Base-by-base conservation (phyloP, 2,797 vertebrate species). In the Cossypha dichroa region DNA sequence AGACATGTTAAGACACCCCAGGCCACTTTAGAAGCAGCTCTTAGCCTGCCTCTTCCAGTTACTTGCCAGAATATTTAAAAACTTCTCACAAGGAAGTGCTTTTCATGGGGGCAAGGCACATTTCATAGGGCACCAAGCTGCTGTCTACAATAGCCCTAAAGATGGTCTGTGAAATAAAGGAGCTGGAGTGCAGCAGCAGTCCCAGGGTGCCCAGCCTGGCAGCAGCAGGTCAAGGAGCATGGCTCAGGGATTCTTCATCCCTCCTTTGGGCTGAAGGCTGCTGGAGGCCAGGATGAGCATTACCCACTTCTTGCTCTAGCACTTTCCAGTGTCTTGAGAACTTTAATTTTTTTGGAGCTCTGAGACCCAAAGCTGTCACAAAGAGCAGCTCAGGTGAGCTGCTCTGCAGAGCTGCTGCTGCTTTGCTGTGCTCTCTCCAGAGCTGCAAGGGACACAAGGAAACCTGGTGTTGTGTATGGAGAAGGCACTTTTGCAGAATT, bases 401-500 rank as follows among this genome's bases (percentile, higher is more conserved):
- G 70, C 11, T 58, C 31, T 45, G 25, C 41, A 45, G 49, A 46
- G 38, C n/a, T 25, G 54, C 13, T 52, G 58, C 41, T 68, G 2
- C 55, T 62, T 73, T 72, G 58, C n/a, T 22, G 41, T 70, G 33
- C 41, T 52, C 22, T 51, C 25, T n/a, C 34, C 11, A 0, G 0
- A 60, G 58, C 81, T 40, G 56, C 5, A 4, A 36, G 34, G 62
- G 36, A 40, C 55, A 8, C 5, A 2, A 3, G 6, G n/a, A 54
- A 40, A 25, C 6, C 7, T 3, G 1, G 13, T 56, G 26, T 3
- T 46, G 20, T 51, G 19, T 0, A 0, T 48, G 68, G 29, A 48
- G 20, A 36, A 36, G 11, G 23, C 58, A 31, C 7, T 29, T 66
- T 25, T 17, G 33, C 45, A 63, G 66, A 4, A 11, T 68, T 29